Evolutionary conservation across 2,888 invertebrate species (phyloP).

Genomic region (Holacanthella duospinosa): DNA sequence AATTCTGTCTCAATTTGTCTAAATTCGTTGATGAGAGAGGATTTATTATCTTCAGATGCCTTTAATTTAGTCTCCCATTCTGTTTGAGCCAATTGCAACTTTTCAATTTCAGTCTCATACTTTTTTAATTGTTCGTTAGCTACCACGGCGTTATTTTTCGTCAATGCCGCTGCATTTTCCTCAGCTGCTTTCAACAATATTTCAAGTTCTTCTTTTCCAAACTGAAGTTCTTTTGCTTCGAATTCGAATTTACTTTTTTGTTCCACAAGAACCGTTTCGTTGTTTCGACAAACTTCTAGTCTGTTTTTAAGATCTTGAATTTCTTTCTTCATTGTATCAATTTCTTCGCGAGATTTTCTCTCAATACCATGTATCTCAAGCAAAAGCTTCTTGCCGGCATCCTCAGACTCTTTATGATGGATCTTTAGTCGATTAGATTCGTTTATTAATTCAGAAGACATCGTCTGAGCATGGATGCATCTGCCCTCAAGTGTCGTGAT

Average conservation of each 20-base stretch:
- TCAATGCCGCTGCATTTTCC: neutral
- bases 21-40: no score
- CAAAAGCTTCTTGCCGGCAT: no score
- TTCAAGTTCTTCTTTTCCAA: neutral
- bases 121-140: neutral
- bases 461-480: no score
- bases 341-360: conserved; percentile 13
- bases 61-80: neutral
- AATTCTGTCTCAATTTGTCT: neutral
- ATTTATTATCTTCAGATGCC: neutral
- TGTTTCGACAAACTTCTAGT: conserved; percentile 10
- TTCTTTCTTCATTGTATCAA: conserved; percentile 39
- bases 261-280: neutral
- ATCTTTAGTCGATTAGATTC: no score
- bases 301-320: conserved; percentile 23
- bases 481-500: no score
- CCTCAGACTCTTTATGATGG: no score
- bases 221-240: neutral
- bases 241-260: neutral
- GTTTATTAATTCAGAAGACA: no score
- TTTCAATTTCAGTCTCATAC: neutral
- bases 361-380: neutral
- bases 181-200: neutral
- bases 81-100: neutral
- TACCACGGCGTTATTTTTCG: neutral